Evolutionary conservation across 2,113 vertebrate genomes (phyloP).

Genomic region (Nothobranchius furzeri): DNA sequence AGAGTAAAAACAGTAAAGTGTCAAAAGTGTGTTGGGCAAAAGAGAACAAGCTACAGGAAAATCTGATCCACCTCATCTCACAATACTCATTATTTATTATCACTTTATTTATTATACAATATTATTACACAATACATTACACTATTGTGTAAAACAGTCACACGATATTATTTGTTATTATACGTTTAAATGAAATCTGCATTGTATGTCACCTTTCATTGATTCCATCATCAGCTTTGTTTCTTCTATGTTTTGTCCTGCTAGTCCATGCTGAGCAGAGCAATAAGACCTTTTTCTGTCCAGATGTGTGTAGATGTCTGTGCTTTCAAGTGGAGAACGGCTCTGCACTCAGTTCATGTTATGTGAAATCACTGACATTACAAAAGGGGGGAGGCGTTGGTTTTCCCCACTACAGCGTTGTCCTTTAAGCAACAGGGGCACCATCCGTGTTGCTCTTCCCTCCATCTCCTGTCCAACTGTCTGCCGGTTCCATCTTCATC

Average conservation of each 20-base stretch:
- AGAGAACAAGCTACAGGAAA: too few species aligned
- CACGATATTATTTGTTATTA: too few species aligned
- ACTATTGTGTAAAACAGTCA: too few species aligned
- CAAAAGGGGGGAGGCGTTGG: slow-evolving; percentile 11
- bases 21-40: too few species aligned
- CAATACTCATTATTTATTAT: too few species aligned
- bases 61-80: too few species aligned
- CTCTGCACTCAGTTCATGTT: slow-evolving; percentile 55
- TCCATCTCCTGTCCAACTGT: slow-evolving; percentile 24
- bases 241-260: slow-evolving; percentile 9
- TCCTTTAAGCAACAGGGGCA: slow-evolving; percentile 42
- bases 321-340: slow-evolving; percentile 33
- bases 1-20: too few species aligned
- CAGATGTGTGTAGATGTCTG: slow-evolving; percentile 28
- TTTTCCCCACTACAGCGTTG: slow-evolving; percentile 3
- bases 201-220: too few species aligned
- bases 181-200: too few species aligned
- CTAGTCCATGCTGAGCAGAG: slow-evolving; percentile 24
- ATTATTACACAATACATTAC: too few species aligned
- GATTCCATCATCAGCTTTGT: background rate
- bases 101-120: too few species aligned
- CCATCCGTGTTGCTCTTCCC: slow-evolving; percentile 25
- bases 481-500: slow-evolving; percentile 31
- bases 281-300: slow-evolving; percentile 4
- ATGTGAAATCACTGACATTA: slow-evolving; percentile 66